Evolutionary conservation across 2,888 invertebrate species (phyloP).

Genomic region (Dicyrtoma fusca): DNA sequence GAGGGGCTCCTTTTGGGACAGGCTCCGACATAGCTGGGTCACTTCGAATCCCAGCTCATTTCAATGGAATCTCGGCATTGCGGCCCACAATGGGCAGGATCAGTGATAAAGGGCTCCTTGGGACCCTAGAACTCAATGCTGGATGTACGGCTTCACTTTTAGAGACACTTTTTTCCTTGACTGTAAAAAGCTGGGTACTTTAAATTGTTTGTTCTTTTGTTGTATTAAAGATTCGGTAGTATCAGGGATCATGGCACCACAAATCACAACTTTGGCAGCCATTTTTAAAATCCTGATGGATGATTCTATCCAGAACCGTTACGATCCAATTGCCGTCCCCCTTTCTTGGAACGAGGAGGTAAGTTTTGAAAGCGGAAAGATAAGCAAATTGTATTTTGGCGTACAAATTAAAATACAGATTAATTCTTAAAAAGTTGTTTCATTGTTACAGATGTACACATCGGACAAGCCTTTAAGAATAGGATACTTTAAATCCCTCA

Average conservation of each 20-base stretch:
- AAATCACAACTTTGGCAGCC: background rate
- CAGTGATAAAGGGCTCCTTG: slow-evolving; percentile 54
- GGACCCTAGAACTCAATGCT: slow-evolving; percentile 21
- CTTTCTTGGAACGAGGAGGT: background rate
- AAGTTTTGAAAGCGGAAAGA: too few relatives aligned
- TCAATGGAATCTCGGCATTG: slow-evolving; percentile 61
- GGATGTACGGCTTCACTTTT: slow-evolving; percentile 26
- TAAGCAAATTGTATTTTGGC: too few relatives aligned
- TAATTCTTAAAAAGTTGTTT: too few relatives aligned
- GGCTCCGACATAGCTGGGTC: slow-evolving; percentile 60
- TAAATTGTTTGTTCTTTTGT: too few relatives aligned
- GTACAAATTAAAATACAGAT: too few relatives aligned
- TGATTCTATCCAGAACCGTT: background rate
- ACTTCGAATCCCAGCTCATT: slow-evolving; percentile 61
- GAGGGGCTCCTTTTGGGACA: slow-evolving; percentile 48
- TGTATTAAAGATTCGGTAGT: background rate
- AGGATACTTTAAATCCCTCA: slow-evolving; percentile 42
- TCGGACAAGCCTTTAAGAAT: slow-evolving; percentile 35
- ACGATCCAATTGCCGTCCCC: background rate
- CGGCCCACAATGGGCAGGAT: slow-evolving; percentile 60
- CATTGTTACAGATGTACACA: slow-evolving; percentile 10
- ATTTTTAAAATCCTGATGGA: background rate
- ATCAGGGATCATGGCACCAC: background rate
- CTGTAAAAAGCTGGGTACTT: too few relatives aligned
- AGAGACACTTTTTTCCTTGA: too few relatives aligned